Conservation (phyloP, 2,888 invertebrate species). For the Allacma fusca region DNA sequence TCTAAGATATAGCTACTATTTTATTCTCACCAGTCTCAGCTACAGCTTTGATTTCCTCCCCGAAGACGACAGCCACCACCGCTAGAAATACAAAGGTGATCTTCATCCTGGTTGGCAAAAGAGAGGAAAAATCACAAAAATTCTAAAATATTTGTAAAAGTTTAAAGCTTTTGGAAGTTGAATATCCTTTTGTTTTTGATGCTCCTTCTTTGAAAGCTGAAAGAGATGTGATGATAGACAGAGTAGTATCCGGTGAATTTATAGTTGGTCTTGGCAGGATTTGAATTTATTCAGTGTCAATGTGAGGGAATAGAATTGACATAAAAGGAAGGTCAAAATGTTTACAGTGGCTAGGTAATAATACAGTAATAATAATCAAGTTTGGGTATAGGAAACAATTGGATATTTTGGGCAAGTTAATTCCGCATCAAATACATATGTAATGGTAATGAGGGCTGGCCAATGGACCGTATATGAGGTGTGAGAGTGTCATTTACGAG, state of each 20-base stretch:
- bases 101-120: slow-evolving; percentile 21
- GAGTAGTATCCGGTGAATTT: slow-evolving; percentile 12
- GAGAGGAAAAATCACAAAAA: not conserved
- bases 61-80: slow-evolving; percentile 41
- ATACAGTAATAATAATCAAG: not conserved
- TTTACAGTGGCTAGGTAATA: not conserved
- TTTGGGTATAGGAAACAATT: not conserved
- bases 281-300: not conserved
- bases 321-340: not conserved
- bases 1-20: not conserved
- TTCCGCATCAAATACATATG: too few relatives aligned
- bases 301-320: slow-evolving; percentile 12
- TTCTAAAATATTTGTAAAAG: not conserved
- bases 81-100: slow-evolving; percentile 25
- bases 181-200: not conserved
- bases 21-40: slow-evolving; percentile 36
- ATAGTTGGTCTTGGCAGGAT: slow-evolving; percentile 20
- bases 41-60: slow-evolving; percentile 17
- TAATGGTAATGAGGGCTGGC: too few relatives aligned
- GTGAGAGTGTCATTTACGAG: too few relatives aligned
- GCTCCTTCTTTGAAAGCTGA: slow-evolving; percentile 29
- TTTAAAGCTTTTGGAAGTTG: not conserved
- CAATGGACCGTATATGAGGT: too few relatives aligned
- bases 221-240: slow-evolving; percentile 26
- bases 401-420: too few relatives aligned